Conservation (phyloP, 2,888 invertebrate genomes). For the Nomada fucata region DNA sequence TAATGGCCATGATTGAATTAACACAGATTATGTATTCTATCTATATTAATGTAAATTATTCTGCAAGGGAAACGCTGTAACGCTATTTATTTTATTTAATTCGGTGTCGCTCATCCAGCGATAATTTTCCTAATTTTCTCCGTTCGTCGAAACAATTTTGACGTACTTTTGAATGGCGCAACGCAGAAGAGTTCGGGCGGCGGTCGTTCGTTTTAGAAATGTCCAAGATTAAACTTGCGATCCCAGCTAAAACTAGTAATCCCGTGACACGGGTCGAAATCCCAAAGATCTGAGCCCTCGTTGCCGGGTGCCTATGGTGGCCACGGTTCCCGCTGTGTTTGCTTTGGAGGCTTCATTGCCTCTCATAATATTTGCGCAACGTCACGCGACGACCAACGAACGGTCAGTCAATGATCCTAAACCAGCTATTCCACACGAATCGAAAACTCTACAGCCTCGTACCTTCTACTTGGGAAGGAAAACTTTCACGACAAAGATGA, state of each 20-base stretch:
- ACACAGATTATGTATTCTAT: too few relatives aligned
- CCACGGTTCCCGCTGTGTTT: conserved; percentile 74
- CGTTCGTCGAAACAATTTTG: too few relatives aligned
- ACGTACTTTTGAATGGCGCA: not conserved
- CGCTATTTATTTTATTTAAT: not conserved
- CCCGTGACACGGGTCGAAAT: conserved; percentile 79
- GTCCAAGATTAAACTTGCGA: conserved; percentile 73
- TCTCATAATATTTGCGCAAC: conserved; percentile 83
- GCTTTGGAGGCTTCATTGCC: conserved; percentile 82
- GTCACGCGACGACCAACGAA: conserved; percentile 74
- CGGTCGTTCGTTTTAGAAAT: conserved; percentile 57
- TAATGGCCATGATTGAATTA: too few relatives aligned
- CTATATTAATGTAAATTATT: too few relatives aligned
- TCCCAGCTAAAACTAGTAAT: conserved; percentile 77
- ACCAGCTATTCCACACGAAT: conserved; percentile 60
- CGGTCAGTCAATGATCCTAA: conserved; percentile 76
- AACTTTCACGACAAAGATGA: not conserved
- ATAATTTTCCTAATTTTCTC: not conserved
- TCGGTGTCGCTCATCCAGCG: too few relatives aligned
- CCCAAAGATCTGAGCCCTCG: conserved; percentile 66
- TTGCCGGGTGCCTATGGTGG: conserved; percentile 59
- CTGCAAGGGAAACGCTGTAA: not conserved
- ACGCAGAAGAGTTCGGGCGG: not conserved
- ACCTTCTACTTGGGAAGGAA: not conserved
- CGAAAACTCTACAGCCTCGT: conserved; percentile 47